Percentiles rank a stretch among this genome's conserved stretches.
phyloP scores from a whole-genome alignment of 2,113 vertebrate species.

The Thryonomys swinderianus region DNA sequence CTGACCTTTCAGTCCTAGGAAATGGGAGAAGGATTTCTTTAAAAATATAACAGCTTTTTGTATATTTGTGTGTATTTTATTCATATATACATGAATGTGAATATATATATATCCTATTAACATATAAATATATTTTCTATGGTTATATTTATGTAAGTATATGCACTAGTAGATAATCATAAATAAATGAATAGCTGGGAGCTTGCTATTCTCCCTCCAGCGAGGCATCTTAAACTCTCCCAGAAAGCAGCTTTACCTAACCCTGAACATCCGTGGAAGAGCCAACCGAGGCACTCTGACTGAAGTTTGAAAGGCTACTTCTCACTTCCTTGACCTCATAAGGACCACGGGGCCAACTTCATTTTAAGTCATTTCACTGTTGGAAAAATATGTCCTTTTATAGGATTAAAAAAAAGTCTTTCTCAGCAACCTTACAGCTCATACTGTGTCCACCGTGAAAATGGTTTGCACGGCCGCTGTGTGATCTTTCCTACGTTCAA shows the following conservation, averaged over 20 bases:
- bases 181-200: not conserved
- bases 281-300: not conserved
- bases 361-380: not conserved
- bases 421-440: not conserved
- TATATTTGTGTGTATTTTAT: not conserved
- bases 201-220: not conserved
- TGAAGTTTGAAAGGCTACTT: not conserved
- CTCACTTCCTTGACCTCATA: not conserved
- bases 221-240: not conserved
- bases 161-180: not conserved
- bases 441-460: not conserved
- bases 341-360: not conserved
- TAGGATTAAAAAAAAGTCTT: not conserved
- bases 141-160: not conserved
- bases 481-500: conserved; percentile 54
- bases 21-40: conserved; percentile 6
- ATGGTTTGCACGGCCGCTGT: not conserved
- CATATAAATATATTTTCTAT: not conserved
- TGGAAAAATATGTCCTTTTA: conserved; percentile 12
- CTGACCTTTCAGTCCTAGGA: not conserved
- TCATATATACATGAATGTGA: not conserved
- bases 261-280: not conserved
- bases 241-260: not conserved
- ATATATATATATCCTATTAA: not conserved
- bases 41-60: not conserved